These are phyloP conservation scores for Crotalus viridis DNA, from an alignment of 2,113 vertebrate genomes.

Conservation along the genomic window DNA sequence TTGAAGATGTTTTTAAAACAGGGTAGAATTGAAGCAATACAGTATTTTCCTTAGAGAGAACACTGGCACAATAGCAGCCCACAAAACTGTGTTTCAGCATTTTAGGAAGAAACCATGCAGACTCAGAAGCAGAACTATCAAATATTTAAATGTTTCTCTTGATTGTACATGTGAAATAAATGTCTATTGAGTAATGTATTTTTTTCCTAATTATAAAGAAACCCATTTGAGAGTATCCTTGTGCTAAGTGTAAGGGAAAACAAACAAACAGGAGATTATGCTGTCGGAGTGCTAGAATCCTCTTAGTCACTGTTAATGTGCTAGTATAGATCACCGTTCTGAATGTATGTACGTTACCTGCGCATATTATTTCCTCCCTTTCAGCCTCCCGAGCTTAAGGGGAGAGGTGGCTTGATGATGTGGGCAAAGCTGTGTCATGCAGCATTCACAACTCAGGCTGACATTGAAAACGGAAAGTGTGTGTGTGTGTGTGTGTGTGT, in stretches of 20 bases:
- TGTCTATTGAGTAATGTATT: constrained; percentile 68
- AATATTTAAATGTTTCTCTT: constrained; percentile 68
- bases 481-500: background rate
- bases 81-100: constrained; percentile 63
- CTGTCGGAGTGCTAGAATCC: constrained; percentile 45
- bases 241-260: constrained; percentile 28
- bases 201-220: constrained; percentile 62
- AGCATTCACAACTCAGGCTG: background rate
- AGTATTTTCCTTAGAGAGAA: constrained; percentile 74
- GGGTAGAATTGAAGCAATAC: constrained; percentile 65
- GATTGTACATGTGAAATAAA: constrained; percentile 66
- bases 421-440: background rate
- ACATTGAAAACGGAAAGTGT: background rate
- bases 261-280: constrained; percentile 15
- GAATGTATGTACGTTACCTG: constrained; percentile 64
- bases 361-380: constrained; percentile 47
- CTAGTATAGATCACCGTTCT: constrained; percentile 50
- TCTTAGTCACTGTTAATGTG: constrained; percentile 52
- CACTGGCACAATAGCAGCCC: constrained; percentile 69
- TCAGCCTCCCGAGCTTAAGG: background rate
- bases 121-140: constrained; percentile 46
- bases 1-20: constrained; percentile 26
- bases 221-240: constrained; percentile 61
- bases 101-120: constrained; percentile 40
- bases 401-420: background rate